Base-by-base conservation (phyloP, 2,797 vertebrate species). In the Peromyscus nudipes region DNA sequence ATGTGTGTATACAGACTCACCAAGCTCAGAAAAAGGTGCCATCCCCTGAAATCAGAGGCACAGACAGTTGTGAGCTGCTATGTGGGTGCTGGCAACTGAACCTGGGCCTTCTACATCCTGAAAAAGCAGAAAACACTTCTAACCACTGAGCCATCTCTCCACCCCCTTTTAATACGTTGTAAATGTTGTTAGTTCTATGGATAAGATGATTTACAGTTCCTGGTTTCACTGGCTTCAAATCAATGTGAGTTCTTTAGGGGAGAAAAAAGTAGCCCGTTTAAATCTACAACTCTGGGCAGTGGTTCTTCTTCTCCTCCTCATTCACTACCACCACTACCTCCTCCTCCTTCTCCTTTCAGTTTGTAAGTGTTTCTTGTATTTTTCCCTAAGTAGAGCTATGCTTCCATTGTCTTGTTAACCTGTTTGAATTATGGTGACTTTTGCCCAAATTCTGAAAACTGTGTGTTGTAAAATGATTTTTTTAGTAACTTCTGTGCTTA, bases 181-280 rank as follows among this genome's bases (percentile, higher is more conserved):
- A 76, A 60, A 89, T 81, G 69, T 84, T 85, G 40, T 21, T 16
- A 89, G 55, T 84, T 1, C 11, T 85, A 16, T 85, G 55, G 2
- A 34, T 37, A 76, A 69, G 11, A 49, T 76, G 40, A 81, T 40
- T 76, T 31, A 46, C 76, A 88, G 52, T 86, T 83, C 75, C 60
- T 89, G 71, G 19, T 84, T 96, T 96, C 11, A 92, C 13, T 95
- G 79, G n/a, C 71, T 96, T 83, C 67, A 86, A 91, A 79, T 69
- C 25, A 92, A 34, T 89, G 17, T 81, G 52, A 76, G 16, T 31
- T 85, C 62, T 75, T 96, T 67, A 79, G 12, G n/a, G 29, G 71
- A 89, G 69, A 75, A 25, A 75, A 93, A 89, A 77, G n/a, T 13
- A 46, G 29, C 62, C 43, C 10, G n/a, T 93, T 94, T 92, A 60